Percentiles rank a stretch among this genome's conserved stretches.
These are phyloP conservation scores for Pasiphila rectangulata DNA, from an alignment of 2,888 invertebrate species.

Conservation along the genomic window DNA sequence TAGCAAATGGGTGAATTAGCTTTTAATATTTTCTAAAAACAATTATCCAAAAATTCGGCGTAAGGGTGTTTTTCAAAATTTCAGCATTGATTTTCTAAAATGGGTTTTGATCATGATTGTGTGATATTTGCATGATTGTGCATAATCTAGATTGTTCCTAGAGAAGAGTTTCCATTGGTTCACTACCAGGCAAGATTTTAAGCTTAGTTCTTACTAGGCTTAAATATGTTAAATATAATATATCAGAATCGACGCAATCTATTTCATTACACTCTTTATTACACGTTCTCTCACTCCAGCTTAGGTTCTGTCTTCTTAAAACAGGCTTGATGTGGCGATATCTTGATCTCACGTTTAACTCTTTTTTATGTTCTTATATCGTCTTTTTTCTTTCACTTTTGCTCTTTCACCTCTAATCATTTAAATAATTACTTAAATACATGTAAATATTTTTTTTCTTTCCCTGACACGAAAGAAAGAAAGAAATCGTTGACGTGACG, in stretches of 20 bases:
- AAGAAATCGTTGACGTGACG: too few species aligned
- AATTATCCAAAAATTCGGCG: not conserved
- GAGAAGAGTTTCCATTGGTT: not conserved
- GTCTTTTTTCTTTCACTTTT: too few species aligned
- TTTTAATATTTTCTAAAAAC: conserved; percentile 2
- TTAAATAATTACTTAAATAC: not conserved
- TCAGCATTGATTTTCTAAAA: not conserved
- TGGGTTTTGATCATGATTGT: conserved; percentile 1
- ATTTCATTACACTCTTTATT: too few species aligned
- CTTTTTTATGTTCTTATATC: not conserved
- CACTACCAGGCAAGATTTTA: too few species aligned
- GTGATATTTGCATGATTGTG: conserved; percentile 1
- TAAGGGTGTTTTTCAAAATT: not conserved
- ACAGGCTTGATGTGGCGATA: not conserved
- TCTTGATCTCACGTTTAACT: too few species aligned
- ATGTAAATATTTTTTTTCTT: not conserved
- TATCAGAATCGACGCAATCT: too few species aligned
- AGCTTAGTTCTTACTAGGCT: too few species aligned
- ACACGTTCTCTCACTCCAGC: too few species aligned
- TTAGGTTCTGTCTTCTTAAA: too few species aligned
- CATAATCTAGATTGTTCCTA: not conserved
- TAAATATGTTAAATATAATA: too few species aligned
- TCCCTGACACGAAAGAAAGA: too few species aligned
- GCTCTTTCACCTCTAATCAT: too few species aligned
- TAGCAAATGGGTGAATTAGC: conserved; percentile 3